Conservation (phyloP, 1,140 invertebrate genomes). For the Laodelphax striatellus region DNA sequence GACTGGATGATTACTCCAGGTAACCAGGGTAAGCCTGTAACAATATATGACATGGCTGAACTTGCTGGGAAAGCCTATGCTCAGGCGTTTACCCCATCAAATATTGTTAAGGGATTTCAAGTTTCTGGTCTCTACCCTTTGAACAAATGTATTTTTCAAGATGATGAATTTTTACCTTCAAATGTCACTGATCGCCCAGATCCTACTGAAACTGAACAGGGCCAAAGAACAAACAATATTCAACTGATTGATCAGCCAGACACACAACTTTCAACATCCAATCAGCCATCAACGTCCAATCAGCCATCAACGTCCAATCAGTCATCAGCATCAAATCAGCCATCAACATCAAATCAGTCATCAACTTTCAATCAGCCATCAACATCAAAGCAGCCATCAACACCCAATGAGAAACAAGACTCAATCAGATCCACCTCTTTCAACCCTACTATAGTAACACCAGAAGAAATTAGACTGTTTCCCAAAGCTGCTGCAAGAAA, state of each 20-base stretch:
- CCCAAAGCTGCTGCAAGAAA: constrained; percentile 6
- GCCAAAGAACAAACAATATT: not conserved
- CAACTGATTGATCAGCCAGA: not conserved
- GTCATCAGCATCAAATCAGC: too few relatives aligned
- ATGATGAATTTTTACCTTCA: constrained; percentile 28
- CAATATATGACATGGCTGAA: constrained; percentile 23
- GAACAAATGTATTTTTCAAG: constrained; percentile 28
- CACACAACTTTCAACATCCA: not conserved
- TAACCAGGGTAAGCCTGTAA: constrained; percentile 15
- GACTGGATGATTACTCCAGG: constrained; percentile 22
- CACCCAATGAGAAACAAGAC: too few relatives aligned
- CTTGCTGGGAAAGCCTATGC: constrained; percentile 22
- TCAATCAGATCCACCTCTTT: too few relatives aligned
- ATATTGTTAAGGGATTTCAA: constrained; percentile 27
- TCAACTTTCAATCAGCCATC: not conserved
- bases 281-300: too few relatives aligned
- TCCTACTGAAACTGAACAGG: not conserved
- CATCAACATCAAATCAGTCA: not conserved
- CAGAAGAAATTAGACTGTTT: constrained; percentile 1
- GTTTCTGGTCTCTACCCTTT: constrained; percentile 27
- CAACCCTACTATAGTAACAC: not conserved
- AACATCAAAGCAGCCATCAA: not conserved
- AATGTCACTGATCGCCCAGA: constrained; percentile 28
- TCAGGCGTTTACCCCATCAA: constrained; percentile 24
- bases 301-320: too few relatives aligned